These are phyloP conservation scores for Brachynemurus nebulosus DNA, from an alignment of 2,888 invertebrate species.

Conservation along the genomic window DNA sequence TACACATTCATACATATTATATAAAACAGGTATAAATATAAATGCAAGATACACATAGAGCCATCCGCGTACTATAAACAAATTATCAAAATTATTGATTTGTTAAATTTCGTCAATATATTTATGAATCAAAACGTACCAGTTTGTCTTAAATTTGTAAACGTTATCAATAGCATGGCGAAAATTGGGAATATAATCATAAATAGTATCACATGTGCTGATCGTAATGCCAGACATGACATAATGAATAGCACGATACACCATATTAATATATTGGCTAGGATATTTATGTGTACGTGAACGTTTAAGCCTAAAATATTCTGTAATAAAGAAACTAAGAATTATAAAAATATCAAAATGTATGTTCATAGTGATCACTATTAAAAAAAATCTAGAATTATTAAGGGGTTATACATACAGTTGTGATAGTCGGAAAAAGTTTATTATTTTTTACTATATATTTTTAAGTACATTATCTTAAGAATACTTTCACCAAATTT, in stretches of 20 bases:
- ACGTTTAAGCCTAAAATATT: slow-evolving; percentile 21
- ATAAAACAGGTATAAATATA: neutral
- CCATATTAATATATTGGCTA: slow-evolving; percentile 27
- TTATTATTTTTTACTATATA: no score
- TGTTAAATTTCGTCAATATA: no score
- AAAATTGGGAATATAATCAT: slow-evolving; percentile 26
- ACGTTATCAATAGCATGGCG: slow-evolving; percentile 22
- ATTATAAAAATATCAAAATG: no score
- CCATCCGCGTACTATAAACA: no score
- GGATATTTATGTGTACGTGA: slow-evolving; percentile 25
- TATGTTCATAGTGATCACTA: no score
- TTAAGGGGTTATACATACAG: no score
- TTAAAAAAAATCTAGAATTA: no score
- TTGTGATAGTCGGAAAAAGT: no score
- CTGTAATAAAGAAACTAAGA: slow-evolving; percentile 23
- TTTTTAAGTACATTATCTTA: no score
- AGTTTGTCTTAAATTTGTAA: slow-evolving; percentile 21
- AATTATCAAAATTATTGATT: no score
- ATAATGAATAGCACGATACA: slow-evolving; percentile 24
- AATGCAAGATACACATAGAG: neutral
- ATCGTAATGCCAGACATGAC: slow-evolving; percentile 24
- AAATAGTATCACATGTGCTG: slow-evolving; percentile 26
- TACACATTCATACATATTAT: neutral
- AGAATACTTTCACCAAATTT: no score
- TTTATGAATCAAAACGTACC: slow-evolving; percentile 21